Conservation (phyloP, 2,113 vertebrate species). For the mouse (Mus musculus) region DNA sequence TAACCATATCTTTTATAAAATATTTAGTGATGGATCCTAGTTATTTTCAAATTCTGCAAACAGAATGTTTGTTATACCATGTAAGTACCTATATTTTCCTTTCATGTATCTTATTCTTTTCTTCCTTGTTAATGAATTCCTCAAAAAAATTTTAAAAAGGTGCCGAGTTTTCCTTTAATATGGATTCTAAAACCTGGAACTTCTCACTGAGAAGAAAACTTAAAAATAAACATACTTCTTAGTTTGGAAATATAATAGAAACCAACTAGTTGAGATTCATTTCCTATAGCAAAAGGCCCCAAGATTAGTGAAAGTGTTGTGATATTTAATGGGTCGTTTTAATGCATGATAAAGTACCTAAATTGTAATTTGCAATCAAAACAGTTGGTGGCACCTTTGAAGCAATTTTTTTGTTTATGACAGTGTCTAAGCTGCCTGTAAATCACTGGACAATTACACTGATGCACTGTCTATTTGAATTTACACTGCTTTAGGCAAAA, state of each 20-base stretch:
- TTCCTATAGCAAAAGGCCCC: not conserved
- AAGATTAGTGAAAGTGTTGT: constrained; percentile 22
- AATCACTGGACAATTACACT: constrained; percentile 70
- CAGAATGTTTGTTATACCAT: not conserved
- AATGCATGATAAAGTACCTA: constrained; percentile 59
- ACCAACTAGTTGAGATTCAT: not conserved
- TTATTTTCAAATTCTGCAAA: not conserved
- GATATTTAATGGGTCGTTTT: constrained; percentile 31
- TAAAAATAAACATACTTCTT: not conserved
- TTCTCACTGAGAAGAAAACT: not conserved
- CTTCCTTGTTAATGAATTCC: not conserved
- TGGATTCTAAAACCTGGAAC: not conserved
- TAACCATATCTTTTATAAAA: not conserved
- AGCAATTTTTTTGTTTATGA: constrained; percentile 85
- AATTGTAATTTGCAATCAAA: constrained; percentile 88
- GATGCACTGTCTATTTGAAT: constrained; percentile 67
- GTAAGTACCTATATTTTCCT: not conserved
- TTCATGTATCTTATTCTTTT: not conserved
- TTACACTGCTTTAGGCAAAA: constrained; percentile 20
- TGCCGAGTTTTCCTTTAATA: not conserved
- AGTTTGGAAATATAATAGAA: constrained; percentile 1
- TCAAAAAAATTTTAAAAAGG: not conserved
- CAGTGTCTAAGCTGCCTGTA: constrained; percentile 67
- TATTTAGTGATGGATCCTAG: not conserved
- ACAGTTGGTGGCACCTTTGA: constrained; percentile 90